Conservation (phyloP, 1,140 invertebrate genomes). For the Nilaparvata lugens region DNA sequence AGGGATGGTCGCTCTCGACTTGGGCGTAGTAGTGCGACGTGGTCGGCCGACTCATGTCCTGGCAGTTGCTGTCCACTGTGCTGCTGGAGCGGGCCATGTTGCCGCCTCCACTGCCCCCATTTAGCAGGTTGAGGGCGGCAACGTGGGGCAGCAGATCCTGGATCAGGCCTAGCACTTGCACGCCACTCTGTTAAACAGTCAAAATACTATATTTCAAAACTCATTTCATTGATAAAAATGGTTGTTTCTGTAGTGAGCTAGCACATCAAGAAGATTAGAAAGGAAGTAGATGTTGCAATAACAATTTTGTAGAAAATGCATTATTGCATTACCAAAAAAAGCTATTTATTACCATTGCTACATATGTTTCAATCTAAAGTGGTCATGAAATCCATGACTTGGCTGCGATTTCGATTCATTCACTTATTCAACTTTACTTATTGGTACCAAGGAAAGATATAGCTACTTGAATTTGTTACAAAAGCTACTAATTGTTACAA, state of each 20-base stretch:
- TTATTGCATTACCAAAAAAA: too few species aligned
- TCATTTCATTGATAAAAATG: background rate
- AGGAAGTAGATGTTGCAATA: background rate
- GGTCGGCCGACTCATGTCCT: constrained; percentile 34
- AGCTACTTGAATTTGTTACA: too few species aligned
- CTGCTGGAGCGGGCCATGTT: constrained; percentile 21
- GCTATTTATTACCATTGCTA: too few species aligned
- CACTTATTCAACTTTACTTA: too few species aligned
- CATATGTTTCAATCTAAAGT: too few species aligned
- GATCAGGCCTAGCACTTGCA: constrained; percentile 82
- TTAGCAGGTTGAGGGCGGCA: constrained; percentile 68
- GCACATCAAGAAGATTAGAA: too few species aligned
- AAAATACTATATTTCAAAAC: background rate
- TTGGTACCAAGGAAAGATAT: too few species aligned
- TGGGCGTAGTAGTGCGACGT: constrained; percentile 82
- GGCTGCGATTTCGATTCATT: too few species aligned
- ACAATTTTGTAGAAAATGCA: too few species aligned
- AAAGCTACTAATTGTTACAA: too few species aligned
- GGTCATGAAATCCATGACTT: too few species aligned
- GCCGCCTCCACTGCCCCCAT: constrained; percentile 31
- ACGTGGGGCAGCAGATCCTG: constrained; percentile 87
- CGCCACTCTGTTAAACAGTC: constrained; percentile 58
- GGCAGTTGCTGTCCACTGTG: constrained; percentile 9
- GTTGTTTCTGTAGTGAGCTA: background rate
- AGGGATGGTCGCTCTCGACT: constrained; percentile 95